A percentile compares a stretch with the other conserved stretches of the same genome.
phyloP scores from a whole-genome alignment of 1,140 invertebrate genomes.

The Octopus bimaculoides region DNA sequence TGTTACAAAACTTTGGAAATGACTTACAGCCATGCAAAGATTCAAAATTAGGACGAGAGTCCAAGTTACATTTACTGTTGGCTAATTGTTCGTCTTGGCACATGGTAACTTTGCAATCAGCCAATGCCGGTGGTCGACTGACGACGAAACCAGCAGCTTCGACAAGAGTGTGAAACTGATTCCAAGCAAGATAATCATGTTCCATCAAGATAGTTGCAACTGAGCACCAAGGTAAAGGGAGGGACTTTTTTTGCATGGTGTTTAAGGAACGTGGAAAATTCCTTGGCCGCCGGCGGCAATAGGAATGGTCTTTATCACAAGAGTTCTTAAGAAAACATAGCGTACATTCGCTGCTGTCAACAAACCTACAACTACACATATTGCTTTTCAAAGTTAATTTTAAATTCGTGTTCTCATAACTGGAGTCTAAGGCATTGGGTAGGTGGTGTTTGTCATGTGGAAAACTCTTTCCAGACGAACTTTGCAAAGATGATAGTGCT shows the following conservation, averaged over 20 bases:
- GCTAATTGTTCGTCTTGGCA: background rate
- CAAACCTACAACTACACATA: background rate
- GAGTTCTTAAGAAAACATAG: background rate
- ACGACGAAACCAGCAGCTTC: background rate
- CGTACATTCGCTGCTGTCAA: background rate
- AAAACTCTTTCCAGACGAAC: background rate
- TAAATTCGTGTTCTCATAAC: background rate
- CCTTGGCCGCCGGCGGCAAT: background rate
- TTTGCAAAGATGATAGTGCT: background rate
- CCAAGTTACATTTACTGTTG: background rate
- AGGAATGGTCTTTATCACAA: background rate
- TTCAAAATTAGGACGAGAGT: background rate
- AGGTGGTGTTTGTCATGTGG: background rate
- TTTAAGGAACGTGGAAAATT: background rate
- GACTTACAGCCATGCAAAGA: background rate
- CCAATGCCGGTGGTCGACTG: background rate
- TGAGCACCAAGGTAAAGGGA: background rate
- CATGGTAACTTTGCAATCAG: background rate
- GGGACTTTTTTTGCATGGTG: background rate
- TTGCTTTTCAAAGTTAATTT: background rate
- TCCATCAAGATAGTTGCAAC: background rate
- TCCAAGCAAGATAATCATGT: background rate
- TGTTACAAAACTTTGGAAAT: background rate
- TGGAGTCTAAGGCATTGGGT: background rate
- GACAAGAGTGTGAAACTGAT: slow-evolving; percentile 2